These are phyloP conservation scores for Andrena praecox DNA, from an alignment of 2,888 invertebrate genomes.

Conservation along the genomic window DNA sequence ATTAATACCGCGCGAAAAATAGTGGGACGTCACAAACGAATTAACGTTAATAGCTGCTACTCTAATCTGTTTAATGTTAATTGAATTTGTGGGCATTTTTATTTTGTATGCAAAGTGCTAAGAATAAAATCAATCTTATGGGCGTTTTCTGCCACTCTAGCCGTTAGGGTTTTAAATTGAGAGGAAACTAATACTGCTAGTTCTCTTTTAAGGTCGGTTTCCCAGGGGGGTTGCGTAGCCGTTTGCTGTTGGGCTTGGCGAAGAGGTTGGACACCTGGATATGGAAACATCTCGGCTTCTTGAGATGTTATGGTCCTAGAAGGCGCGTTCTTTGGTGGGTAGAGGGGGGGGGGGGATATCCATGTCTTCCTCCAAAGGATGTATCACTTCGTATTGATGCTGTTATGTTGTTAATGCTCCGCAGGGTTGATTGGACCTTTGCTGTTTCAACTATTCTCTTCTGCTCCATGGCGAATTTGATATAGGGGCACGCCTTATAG, in stretches of 20 bases:
- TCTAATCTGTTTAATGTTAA: too few species aligned
- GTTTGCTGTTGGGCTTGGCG: too few species aligned
- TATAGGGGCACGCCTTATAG: neutral
- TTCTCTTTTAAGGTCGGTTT: neutral
- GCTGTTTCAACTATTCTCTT: neutral
- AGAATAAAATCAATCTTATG: neutral
- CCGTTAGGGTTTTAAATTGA: neutral
- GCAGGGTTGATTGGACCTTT: fast-evolving
- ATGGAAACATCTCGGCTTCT: too few species aligned
- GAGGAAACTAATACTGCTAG: neutral
- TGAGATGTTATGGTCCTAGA: too few species aligned
- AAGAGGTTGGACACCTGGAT: too few species aligned
- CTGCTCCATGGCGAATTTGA: neutral
- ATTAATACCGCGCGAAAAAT: too few species aligned
- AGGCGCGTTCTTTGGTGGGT: too few species aligned
- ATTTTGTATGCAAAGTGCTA: too few species aligned
- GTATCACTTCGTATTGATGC: neutral
- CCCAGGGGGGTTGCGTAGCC: neutral
- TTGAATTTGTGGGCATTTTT: too few species aligned
- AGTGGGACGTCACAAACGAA: too few species aligned
- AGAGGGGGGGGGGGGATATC: too few species aligned
- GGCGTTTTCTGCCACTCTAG: neutral
- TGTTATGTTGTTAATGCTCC: neutral
- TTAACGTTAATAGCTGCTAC: too few species aligned
- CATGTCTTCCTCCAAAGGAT: neutral